Evolutionary conservation across 2,888 invertebrate genomes (phyloP).

Genomic region (Ditula angustiorana): DNA sequence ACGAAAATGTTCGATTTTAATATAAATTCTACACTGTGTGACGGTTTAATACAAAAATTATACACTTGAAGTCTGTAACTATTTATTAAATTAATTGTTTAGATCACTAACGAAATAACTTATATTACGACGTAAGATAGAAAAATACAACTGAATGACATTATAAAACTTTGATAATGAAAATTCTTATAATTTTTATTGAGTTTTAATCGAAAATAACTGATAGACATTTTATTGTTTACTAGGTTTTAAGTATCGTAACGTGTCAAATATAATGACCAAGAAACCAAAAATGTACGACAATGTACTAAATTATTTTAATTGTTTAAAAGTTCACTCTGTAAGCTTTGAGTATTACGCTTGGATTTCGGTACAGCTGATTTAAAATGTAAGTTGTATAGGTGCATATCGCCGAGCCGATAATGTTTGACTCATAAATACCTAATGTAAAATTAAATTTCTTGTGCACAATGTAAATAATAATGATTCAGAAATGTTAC

Average conservation of each 20-base stretch:
- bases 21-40: neutral
- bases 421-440: conserved; percentile 12
- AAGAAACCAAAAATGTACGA: conserved; percentile 69
- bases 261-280: conserved; percentile 64
- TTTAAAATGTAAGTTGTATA: conserved; percentile 47
- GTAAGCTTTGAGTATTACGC: conserved; percentile 55
- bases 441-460: conserved; percentile 41
- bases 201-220: conserved; percentile 25
- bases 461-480: conserved; percentile 65
- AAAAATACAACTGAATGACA: conserved; percentile 16
- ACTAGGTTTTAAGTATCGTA: conserved; percentile 72
- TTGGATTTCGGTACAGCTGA: conserved; percentile 51
- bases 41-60: conserved; percentile 8
- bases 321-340: conserved; percentile 31
- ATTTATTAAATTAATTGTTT: conserved; percentile 51
- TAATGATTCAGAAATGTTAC: conserved; percentile 57
- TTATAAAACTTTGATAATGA: conserved; percentile 11
- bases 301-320: conserved; percentile 60
- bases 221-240: conserved; percentile 37
- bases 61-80: conserved; percentile 52
- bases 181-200: neutral
- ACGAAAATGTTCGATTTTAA: neutral
- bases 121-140: conserved; percentile 7
- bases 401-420: conserved; percentile 21
- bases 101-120: conserved; percentile 24